phyloP scores from a whole-genome alignment of 2,888 invertebrate genomes.

The Julus scandinavius region DNA sequence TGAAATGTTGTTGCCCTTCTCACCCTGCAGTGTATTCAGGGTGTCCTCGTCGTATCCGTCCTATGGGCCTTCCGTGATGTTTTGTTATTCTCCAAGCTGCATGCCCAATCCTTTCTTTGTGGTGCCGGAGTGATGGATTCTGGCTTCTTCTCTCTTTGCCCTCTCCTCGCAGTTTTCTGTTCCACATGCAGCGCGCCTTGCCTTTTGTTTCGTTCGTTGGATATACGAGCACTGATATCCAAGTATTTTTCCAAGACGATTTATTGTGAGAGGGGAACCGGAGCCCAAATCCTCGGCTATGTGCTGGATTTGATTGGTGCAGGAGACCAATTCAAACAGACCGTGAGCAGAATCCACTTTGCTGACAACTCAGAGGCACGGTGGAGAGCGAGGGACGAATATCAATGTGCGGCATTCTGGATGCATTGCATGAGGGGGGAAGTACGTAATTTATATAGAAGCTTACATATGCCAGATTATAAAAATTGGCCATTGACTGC shows the following conservation, averaged over 20 bases:
- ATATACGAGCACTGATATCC: background rate
- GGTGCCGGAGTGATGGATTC: background rate
- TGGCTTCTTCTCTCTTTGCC: background rate
- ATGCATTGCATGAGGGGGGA: background rate
- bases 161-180: background rate
- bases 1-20: too few relatives aligned
- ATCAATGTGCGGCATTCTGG: background rate
- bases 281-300: slow-evolving; percentile 20
- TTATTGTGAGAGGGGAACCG: slow-evolving; percentile 22
- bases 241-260: slow-evolving; percentile 48
- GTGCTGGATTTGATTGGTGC: slow-evolving; percentile 45
- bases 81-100: background rate
- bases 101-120: background rate
- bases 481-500: slow-evolving; percentile 33
- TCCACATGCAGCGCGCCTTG: background rate
- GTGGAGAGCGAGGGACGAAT: background rate
- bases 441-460: slow-evolving; percentile 9
- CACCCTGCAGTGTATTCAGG: too few relatives aligned
- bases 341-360: slow-evolving; percentile 45
- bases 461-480: slow-evolving; percentile 33
- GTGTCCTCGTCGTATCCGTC: background rate
- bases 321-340: slow-evolving; percentile 40
- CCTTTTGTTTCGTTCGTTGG: slow-evolving; percentile 23
- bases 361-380: background rate
- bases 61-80: background rate